Evolutionary conservation across 2,888 invertebrate genomes (phyloP).

Genomic region (Hypercompe scribonia): DNA sequence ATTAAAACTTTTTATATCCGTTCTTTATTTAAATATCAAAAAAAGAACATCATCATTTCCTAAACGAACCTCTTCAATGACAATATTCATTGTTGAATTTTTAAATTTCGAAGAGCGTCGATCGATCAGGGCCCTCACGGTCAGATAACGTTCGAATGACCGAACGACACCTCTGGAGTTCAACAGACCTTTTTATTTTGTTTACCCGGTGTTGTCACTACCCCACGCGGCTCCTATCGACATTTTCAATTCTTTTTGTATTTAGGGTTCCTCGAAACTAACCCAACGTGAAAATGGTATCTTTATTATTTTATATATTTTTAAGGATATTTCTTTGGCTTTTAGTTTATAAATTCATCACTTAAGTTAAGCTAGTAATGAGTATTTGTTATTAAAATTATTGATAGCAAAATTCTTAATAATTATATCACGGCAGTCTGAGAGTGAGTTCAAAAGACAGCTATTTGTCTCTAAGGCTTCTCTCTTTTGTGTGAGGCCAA

Average conservation of each 20-base stretch:
- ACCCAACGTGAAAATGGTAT: background rate
- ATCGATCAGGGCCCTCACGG: conserved; percentile 75
- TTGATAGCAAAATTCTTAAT: background rate
- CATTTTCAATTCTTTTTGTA: conserved; percentile 53
- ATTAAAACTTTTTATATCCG: background rate
- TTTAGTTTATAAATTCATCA: too few species aligned
- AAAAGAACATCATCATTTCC: conserved; percentile 35
- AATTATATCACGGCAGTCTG: background rate
- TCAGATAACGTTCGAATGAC: conserved; percentile 77
- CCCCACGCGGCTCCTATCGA: conserved; percentile 71
- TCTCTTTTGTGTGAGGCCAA: too few species aligned
- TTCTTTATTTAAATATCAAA: conserved; percentile 10
- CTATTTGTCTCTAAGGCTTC: background rate
- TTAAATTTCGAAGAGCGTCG: conserved; percentile 74
- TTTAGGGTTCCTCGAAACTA: conserved; percentile 40
- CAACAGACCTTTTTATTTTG: conserved; percentile 50
- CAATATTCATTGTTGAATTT: conserved; percentile 68
- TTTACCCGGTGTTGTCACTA: conserved; percentile 67
- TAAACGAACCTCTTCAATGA: conserved; percentile 52
- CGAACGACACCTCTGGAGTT: conserved; percentile 68
- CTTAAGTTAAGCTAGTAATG: background rate
- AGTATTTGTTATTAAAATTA: background rate
- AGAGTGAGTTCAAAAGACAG: background rate
- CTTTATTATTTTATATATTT: background rate
- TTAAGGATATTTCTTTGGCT: background rate